Evolutionary conservation across 1,140 invertebrate species (phyloP).

Genomic region (Cecropterus lyciades): DNA sequence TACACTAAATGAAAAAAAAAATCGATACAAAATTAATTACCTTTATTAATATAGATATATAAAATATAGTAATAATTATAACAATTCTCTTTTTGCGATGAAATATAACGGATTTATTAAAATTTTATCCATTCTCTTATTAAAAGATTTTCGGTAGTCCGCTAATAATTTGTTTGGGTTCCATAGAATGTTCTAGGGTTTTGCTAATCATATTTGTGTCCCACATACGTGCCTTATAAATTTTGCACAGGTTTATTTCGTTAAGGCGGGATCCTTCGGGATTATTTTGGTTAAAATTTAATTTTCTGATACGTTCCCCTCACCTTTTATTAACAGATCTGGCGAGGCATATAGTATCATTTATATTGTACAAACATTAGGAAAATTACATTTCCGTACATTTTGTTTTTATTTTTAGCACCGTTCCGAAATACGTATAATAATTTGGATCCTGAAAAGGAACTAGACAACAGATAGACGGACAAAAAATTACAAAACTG

Average conservation of each 20-base stretch:
- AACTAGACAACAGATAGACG: too few relatives aligned
- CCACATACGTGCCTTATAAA: slow-evolving; percentile 39
- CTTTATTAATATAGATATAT: too few relatives aligned
- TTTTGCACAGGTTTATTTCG: slow-evolving; percentile 42
- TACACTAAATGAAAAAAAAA: too few relatives aligned
- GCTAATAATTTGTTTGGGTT: not conserved
- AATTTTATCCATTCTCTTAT: slow-evolving; percentile 8
- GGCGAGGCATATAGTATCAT: not conserved
- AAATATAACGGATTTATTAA: not conserved
- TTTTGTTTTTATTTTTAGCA: too few relatives aligned
- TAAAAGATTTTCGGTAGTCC: slow-evolving; percentile 15
- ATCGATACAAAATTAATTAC: too few relatives aligned
- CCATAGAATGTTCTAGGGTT: not conserved
- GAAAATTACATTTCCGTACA: too few relatives aligned
- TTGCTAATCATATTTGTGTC: slow-evolving; percentile 32
- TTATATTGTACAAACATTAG: too few relatives aligned
- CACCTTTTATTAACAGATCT: slow-evolving; percentile 7
- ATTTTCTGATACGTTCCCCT: slow-evolving; percentile 34
- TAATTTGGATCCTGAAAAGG: too few relatives aligned
- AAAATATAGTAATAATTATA: too few relatives aligned
- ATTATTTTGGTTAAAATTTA: slow-evolving; percentile 44
- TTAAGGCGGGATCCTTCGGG: slow-evolving; percentile 32
- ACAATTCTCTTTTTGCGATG: too few relatives aligned
- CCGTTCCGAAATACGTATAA: too few relatives aligned
- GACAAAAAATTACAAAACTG: too few relatives aligned